A percentile compares a stretch with the other conserved stretches of the same genome.
Evolutionary conservation across 1,140 invertebrate genomes (phyloP).

Genomic region (Apis cerana): DNA sequence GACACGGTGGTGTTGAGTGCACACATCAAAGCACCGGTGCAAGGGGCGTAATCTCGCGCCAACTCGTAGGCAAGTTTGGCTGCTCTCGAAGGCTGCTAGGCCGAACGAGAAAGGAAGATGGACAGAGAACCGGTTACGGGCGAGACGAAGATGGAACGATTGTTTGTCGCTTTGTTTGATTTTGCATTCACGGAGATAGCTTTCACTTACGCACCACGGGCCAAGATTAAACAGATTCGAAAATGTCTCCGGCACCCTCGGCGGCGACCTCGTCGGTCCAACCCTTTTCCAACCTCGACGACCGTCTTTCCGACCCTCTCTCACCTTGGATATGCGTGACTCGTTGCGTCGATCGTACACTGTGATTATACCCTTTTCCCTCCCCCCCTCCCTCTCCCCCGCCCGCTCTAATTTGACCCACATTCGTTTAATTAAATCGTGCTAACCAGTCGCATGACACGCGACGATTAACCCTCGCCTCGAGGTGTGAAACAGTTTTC

Average conservation of each 20-base stretch:
- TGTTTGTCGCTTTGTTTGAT: constrained; percentile 81
- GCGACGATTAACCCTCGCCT: background rate
- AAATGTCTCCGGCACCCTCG: constrained; percentile 74
- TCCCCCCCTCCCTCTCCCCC: too few relatives aligned
- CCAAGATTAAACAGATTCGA: constrained; percentile 81
- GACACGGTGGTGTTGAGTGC: constrained; percentile 66
- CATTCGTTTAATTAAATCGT: constrained; percentile 38
- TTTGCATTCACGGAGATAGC: constrained; percentile 80
- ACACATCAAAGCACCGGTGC: constrained; percentile 69
- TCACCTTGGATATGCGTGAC: constrained; percentile 19
- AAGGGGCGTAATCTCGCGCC: constrained; percentile 59
- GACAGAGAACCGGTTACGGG: background rate
- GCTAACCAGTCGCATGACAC: background rate
- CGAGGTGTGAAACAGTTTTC: constrained; percentile 1
- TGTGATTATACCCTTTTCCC: constrained; percentile 10
- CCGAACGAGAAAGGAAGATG: background rate
- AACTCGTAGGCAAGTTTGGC: constrained; percentile 50
- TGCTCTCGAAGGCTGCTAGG: constrained; percentile 54
- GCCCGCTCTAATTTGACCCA: constrained; percentile 35
- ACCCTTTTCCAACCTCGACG: constrained; percentile 24
- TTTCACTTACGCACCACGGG: constrained; percentile 78
- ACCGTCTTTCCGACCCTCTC: constrained; percentile 15
- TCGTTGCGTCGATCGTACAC: constrained; percentile 16
- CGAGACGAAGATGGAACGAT: constrained; percentile 51
- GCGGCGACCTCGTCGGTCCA: constrained; percentile 27